Evolutionary conservation across 2,113 vertebrate species (phyloP).

Genomic region (Theristicus caerulescens): DNA sequence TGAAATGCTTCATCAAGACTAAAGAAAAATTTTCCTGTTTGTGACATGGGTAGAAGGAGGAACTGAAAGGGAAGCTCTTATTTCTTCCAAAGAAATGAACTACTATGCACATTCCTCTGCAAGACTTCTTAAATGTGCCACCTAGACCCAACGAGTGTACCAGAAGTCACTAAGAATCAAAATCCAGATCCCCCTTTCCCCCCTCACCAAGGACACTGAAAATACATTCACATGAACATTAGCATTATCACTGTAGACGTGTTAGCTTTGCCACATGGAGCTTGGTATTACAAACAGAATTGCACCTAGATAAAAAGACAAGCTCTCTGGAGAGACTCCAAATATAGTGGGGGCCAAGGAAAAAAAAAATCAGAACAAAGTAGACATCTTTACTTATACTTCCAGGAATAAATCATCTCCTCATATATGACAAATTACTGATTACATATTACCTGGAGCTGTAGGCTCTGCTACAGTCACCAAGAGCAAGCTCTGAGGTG

Average conservation of each 20-base stretch:
- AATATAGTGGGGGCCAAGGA: background rate
- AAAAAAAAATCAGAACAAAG: background rate
- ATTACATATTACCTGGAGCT: background rate
- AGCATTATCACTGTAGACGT: background rate
- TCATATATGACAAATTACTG: background rate
- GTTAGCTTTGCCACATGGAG: background rate
- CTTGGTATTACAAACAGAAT: background rate
- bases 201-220: background rate
- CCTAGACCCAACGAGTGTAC: background rate
- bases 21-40: background rate
- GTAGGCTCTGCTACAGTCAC: background rate
- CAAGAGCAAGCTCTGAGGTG: background rate
- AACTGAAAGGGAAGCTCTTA: background rate
- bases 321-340: background rate
- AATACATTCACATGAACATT: fast-evolving
- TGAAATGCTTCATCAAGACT: background rate
- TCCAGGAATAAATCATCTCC: background rate
- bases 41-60: background rate
- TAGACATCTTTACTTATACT: background rate
- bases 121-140: background rate
- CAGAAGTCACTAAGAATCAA: background rate
- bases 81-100: background rate
- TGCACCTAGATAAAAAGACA: background rate
- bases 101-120: background rate
- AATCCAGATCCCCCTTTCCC: background rate